These are phyloP conservation scores for Sclerurus mexicanus DNA, from an alignment of 2,113 vertebrate species.

Conservation along the genomic window DNA sequence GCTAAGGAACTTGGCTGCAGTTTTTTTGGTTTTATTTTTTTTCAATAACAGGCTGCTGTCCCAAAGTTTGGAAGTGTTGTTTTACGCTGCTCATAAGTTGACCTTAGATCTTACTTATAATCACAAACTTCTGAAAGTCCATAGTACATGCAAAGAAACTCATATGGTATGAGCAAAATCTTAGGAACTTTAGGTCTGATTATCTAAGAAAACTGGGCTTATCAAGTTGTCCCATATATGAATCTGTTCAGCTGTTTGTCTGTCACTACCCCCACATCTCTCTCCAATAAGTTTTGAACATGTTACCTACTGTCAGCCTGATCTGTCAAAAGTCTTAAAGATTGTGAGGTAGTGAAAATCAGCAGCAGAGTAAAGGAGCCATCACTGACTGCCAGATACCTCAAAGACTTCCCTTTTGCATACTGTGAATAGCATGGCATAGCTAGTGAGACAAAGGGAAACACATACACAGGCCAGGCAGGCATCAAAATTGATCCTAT, in stretches of 20 bases:
- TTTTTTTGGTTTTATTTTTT: no score
- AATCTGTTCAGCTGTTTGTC: not conserved
- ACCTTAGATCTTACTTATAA: not conserved
- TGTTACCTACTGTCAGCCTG: not conserved
- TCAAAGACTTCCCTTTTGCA: not conserved
- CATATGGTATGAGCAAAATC: not conserved
- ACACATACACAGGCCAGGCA: fast-evolving
- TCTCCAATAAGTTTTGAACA: not conserved
- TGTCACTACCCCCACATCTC: not conserved
- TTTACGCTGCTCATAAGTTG: not conserved
- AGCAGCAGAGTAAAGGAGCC: not conserved
- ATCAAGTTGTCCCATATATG: not conserved
- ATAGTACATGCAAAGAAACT: not conserved
- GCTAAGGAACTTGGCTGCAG: not conserved
- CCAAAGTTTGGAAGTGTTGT: not conserved
- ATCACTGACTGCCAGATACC: not conserved
- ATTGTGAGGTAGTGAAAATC: not conserved
- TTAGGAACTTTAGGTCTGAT: not conserved
- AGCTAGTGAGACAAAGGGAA: not conserved
- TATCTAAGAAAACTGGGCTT: not conserved
- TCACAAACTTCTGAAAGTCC: not conserved
- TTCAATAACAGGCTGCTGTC: not conserved
- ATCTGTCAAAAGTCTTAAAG: not conserved
- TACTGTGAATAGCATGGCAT: not conserved
- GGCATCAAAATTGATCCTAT: not conserved